Base-by-base conservation (phyloP, 2,113 vertebrate species). In the Coturnix japonica region DNA sequence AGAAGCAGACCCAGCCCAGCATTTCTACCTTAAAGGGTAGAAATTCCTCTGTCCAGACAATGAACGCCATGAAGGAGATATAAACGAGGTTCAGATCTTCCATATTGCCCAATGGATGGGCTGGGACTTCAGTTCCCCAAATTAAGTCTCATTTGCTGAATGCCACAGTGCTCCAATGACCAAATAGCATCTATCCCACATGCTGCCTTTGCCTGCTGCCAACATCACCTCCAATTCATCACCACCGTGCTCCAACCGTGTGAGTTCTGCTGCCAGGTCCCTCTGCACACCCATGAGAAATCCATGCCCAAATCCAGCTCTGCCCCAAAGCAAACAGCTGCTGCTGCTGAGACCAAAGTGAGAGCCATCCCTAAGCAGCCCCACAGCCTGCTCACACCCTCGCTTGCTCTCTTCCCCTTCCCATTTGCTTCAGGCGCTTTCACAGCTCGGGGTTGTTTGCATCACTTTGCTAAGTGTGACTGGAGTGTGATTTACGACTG, bases 401-500 rank as follows among this genome's bases (percentile, higher is more conserved):
- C 44, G 15, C 60, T 23, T 75, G 23, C 44, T 84, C 78, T 46
- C 43, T 63, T 28, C 57, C 51, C 53, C 13, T 81, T 70, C 49
- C 21, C 26, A 3, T 31, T 64, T 35, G 35, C 86, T 69, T 86
- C 94, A 75, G 70, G 73, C 0, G 0, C 72, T 65, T 56, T 64
- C 73, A 37, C 47, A 44, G 77, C 93, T 75, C 89, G 9, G 63
- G 74, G 80, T 63, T 93, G 65, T 11, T 65, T 7, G 61, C 66
- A 4, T 14, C 56, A 61, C 84, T 65, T 76, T 79, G 87, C 87
- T 86, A 5, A 89, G 63, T 11, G 3, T 13, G 86, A 9, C 89
- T 87, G 74, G 89, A 94, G 49, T 7, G 2, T 2, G 54, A 59
- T 73, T 89, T 91, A 94, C 89, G 84, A 84, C 89, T 84, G 87